These are phyloP conservation scores for Eupithecia exiguata DNA, from an alignment of 2,888 invertebrate species.

Conservation along the genomic window DNA sequence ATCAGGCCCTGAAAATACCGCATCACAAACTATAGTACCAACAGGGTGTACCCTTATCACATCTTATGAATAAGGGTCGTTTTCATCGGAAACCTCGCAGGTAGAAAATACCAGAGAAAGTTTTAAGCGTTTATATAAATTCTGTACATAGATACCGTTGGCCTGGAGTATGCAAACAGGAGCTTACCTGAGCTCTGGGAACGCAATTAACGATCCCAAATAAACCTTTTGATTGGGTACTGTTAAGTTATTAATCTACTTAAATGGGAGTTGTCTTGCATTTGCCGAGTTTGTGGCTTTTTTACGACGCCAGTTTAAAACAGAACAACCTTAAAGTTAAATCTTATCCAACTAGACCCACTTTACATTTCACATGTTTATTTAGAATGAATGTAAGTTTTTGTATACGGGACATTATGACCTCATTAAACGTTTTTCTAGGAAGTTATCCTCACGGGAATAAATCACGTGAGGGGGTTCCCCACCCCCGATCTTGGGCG, in stretches of 20 bases:
- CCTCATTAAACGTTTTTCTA: conserved; percentile 59
- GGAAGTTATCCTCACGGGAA: conserved; percentile 57
- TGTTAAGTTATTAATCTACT: conserved; percentile 33
- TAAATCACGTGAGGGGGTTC: conserved; percentile 63
- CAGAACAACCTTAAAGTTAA: neutral
- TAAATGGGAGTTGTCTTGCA: conserved; percentile 19
- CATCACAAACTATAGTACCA: conserved; percentile 2
- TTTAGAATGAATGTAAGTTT: neutral
- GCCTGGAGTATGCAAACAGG: conserved; percentile 42
- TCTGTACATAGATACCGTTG: conserved; percentile 33
- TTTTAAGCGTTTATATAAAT: conserved; percentile 40
- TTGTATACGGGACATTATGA: conserved; percentile 18
- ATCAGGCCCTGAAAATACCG: neutral
- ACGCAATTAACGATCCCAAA: conserved; percentile 42
- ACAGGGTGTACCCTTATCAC: conserved; percentile 19
- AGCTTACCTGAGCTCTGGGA: conserved; percentile 38
- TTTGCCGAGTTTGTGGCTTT: conserved; percentile 9
- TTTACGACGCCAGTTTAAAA: neutral
- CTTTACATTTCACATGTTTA: neutral
- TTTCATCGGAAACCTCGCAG: conserved; percentile 21
- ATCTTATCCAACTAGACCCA: neutral
- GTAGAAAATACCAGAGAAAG: conserved; percentile 29
- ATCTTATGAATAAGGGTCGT: conserved; percentile 33
- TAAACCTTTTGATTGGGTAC: conserved; percentile 40
- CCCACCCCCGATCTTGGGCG: conserved; percentile 44